A percentile compares a stretch with the other conserved stretches of the same genome.
Evolutionary conservation across 2,888 invertebrate species (phyloP).

Genomic region (Agrochola lota): DNA sequence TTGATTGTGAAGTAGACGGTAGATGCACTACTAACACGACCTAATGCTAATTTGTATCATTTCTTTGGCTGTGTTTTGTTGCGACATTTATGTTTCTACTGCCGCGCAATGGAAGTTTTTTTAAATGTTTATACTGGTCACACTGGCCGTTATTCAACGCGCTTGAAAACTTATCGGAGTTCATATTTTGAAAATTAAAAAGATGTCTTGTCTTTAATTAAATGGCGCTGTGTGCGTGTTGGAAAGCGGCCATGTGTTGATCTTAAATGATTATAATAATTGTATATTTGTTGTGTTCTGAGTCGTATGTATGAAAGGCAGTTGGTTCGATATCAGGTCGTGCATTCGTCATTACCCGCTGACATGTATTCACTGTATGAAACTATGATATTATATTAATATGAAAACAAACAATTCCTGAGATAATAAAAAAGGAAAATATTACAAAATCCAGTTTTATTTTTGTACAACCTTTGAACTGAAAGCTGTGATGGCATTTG

Average conservation of each 20-base stretch:
- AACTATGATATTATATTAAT: constrained; percentile 88
- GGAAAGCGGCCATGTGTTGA: constrained; percentile 43
- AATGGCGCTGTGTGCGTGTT: constrained; percentile 36
- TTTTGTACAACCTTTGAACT: constrained; percentile 53
- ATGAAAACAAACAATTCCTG: constrained; percentile 88
- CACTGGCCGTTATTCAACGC: constrained; percentile 66
- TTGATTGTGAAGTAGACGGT: constrained; percentile 73
- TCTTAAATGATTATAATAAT: constrained; percentile 35
- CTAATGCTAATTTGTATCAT: constrained; percentile 70
- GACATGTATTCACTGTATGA: constrained; percentile 86
- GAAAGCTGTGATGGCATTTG: background rate
- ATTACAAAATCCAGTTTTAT: constrained; percentile 82
- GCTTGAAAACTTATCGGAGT: constrained; percentile 25
- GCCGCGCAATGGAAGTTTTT: constrained; percentile 67
- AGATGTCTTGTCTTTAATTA: constrained; percentile 27
- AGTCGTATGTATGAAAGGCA: constrained; percentile 65
- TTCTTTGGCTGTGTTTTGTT: constrained; percentile 77
- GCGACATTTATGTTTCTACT: constrained; percentile 68
- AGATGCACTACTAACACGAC: constrained; percentile 76
- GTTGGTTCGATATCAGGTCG: constrained; percentile 75
- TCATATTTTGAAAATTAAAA: constrained; percentile 34
- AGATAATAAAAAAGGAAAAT: constrained; percentile 87
- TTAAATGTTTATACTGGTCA: constrained; percentile 64
- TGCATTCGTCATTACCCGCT: constrained; percentile 87
- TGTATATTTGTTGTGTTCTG: constrained; percentile 58